Evolutionary conservation across 2,797 vertebrate genomes (phyloP).

Genomic region (Danio choprae): DNA sequence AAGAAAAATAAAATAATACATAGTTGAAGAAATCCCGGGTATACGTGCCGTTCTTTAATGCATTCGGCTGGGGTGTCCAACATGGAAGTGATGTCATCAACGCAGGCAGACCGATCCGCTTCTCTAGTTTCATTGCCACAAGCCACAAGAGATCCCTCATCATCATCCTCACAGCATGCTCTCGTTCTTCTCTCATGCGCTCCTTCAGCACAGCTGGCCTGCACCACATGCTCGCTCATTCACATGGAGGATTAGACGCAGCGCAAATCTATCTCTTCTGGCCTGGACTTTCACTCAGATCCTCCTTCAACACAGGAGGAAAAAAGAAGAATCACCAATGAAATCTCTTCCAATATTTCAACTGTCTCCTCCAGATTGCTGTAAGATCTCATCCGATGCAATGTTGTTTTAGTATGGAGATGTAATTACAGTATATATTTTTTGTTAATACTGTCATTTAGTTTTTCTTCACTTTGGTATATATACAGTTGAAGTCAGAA

Average conservation of each 20-base stretch:
- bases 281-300: constrained; percentile 48
- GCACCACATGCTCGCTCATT: constrained; percentile 80
- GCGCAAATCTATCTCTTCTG: constrained; percentile 74
- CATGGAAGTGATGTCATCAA: constrained; percentile 33
- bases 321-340: neutral
- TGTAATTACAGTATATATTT: too few species aligned
- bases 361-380: neutral
- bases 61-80: constrained; percentile 17
- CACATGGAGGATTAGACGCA: constrained; percentile 79
- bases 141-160: constrained; percentile 77
- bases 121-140: constrained; percentile 65
- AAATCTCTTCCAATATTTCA: neutral
- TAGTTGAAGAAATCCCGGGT: constrained; percentile 34
- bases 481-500: too few species aligned
- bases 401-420: too few species aligned
- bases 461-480: too few species aligned
- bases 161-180: constrained; percentile 79
- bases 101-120: constrained; percentile 67
- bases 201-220: constrained; percentile 78
- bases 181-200: constrained; percentile 73
- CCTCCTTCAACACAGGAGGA: neutral
- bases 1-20: constrained; percentile 27
- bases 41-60: neutral
- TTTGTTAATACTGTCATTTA: too few species aligned
- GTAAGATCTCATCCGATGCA: neutral